Conservation (phyloP, 2,797 vertebrate genomes). For the Melanotaenia nigrans region DNA sequence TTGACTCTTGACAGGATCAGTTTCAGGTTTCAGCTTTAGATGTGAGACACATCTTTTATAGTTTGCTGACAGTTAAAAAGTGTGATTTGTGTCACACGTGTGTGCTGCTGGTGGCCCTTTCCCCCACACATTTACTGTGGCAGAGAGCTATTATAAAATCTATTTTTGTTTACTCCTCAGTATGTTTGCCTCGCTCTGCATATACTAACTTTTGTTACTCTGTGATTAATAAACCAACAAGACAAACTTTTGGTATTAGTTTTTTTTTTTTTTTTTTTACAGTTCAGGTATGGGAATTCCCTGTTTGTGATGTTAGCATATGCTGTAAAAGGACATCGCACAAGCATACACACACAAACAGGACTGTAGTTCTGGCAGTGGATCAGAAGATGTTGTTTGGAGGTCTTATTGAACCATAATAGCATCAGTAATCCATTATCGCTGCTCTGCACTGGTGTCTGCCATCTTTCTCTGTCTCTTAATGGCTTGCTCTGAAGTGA, state of each 20-base stretch:
- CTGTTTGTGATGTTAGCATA: slow-evolving; percentile 10
- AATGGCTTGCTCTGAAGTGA: slow-evolving; percentile 48
- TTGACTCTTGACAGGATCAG: background rate
- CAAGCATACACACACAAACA: background rate
- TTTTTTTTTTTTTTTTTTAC: background rate
- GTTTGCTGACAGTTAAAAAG: background rate
- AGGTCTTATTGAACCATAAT: slow-evolving; percentile 66
- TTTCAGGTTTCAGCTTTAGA: background rate
- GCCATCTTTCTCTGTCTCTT: slow-evolving; percentile 33
- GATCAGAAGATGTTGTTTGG: slow-evolving; percentile 63
- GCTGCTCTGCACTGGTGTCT: slow-evolving; percentile 47
- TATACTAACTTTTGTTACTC: background rate
- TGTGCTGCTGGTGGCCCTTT: background rate
- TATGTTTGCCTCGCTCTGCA: background rate
- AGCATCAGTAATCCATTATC: slow-evolving; percentile 76
- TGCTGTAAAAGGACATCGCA: slow-evolving; percentile 9
- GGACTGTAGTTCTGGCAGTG: slow-evolving; percentile 43
- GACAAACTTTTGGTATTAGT: background rate
- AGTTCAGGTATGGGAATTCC: background rate
- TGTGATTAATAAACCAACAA: background rate
- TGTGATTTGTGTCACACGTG: background rate
- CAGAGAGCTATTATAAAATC: background rate
- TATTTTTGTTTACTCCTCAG: background rate
- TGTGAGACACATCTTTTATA: background rate
- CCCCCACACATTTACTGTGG: background rate